phyloP scores from a whole-genome alignment of 2,888 invertebrate genomes.

The Oxyscelio sp. region DNA sequence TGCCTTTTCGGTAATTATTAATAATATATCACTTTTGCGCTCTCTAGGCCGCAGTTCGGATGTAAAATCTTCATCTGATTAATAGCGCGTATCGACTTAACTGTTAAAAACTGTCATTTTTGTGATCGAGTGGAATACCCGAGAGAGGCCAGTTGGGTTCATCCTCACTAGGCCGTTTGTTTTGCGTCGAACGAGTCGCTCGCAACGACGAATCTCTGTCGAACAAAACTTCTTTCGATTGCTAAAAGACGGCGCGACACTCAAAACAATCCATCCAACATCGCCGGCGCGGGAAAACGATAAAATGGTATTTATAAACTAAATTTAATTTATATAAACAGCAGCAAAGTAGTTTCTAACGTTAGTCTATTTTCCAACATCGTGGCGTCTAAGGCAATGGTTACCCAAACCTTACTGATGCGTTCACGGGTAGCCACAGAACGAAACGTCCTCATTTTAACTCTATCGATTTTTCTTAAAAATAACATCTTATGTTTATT shows the following conservation, averaged over 20 bases:
- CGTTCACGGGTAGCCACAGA: no score
- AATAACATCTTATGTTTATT: no score
- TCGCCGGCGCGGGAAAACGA: slow-evolving; percentile 22
- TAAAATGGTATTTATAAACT: slow-evolving; percentile 40
- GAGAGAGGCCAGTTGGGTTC: slow-evolving; percentile 88
- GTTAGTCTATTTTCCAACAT: no score
- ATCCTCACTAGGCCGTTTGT: slow-evolving; percentile 82
- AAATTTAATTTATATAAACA: slow-evolving; percentile 56
- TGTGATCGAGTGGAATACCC: slow-evolving; percentile 86
- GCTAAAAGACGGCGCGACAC: slow-evolving; percentile 15
- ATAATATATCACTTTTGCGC: slow-evolving; percentile 88
- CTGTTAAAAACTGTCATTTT: slow-evolving; percentile 80
- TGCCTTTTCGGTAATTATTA: slow-evolving; percentile 78
- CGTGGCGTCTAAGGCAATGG: no score
- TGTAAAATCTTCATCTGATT: slow-evolving; percentile 82
- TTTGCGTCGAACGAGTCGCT: slow-evolving; percentile 22
- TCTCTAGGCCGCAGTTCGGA: slow-evolving; percentile 88
- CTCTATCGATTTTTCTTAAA: no score
- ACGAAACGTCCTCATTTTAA: no score
- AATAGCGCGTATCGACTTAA: slow-evolving; percentile 79
- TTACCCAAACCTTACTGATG: no score
- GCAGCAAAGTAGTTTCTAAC: no score
- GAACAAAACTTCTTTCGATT: neutral
- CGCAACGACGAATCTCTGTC: slow-evolving; percentile 5
- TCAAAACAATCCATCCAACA: neutral